Base-by-base conservation (phyloP, 2,888 invertebrate genomes). In the Drosophila gaucha region DNA sequence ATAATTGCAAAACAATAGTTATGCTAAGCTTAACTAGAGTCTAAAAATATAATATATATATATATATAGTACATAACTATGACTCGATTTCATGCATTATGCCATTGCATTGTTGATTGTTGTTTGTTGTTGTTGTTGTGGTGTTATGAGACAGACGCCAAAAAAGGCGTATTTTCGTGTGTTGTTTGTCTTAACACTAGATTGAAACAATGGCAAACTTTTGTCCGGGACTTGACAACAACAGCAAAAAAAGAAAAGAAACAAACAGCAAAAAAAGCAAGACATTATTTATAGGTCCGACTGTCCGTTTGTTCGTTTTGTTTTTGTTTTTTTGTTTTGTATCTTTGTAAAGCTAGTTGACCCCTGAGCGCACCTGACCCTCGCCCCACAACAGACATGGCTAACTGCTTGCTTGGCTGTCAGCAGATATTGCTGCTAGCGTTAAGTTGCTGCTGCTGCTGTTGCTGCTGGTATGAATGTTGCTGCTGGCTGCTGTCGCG, bases 41-140 rank as follows among this genome's bases (percentile, higher is more conserved):
- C 57, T 64, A 71, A 33, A 54, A 49, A 50, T n/a, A n/a, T n/a
- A n/a, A n/a, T n/a, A n/a, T n/a, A n/a, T n/a, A n/a, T n/a, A n/a
- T 49, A 39, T 49, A 47, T 63, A 55, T 46, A 47, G 54, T 67
- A 73, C 18, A 71, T 70, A 74, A 51, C 84, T 83, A 83, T 83
- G 83, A 83, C 83, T 83, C 86, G 83, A 83, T 83, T 78, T 76
- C 66, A 80, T 80, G 79, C 80, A 67, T 65, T 58, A 16, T 67
- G 72, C 74, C 63, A 66, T 72, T 74, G 55, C 67, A 71, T 63
- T 54, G 57, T 51, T 62, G 43, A 6, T 46, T 60, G 31, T 41
- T 47, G 18, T 24, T 52, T 46, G 46, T 41, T 51, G 36, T 16
- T 22, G 50, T 28, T 44, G 33, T 26, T 46, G 22, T 39, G 49